Base-by-base conservation (phyloP, 2,113 vertebrate species). In the Colistium nudipinnis region DNA sequence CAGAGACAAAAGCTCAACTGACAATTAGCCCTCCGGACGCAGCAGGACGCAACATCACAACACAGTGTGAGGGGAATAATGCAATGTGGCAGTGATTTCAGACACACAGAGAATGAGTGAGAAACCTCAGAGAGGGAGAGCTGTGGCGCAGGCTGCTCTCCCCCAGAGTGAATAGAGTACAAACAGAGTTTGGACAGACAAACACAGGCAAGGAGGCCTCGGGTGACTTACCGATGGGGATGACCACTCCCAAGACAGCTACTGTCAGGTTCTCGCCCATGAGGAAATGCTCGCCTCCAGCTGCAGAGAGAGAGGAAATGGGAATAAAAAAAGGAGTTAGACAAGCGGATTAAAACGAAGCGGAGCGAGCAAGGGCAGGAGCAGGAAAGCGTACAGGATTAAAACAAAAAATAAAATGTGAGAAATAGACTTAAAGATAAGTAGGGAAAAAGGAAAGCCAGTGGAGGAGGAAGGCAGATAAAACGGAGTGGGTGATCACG, bases 181-280 rank as follows among this genome's bases (percentile, higher is more conserved):
- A 75, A 54, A 70, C 69, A 77, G 16, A 56, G 33, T 57, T 22
- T 30, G 47, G 75, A 66, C 61, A 47, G 45, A 86, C 71, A 65
- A 35, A 48, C 35, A 74, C 51, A 47, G 51, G 77, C 19, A 69
- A 51, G 41, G 25, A 44, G 28, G 47, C 66, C 31, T 31, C 16
- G 0, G 76, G 65, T 41, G 39, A 90, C 96, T 94, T 92, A 98
- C 97, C 96, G 16, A 98, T 94, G 83, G 96, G 98, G 78, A 98
- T 95, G 49, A 97, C 90, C 78, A 98, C 94, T 57, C 97, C 96
- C 81, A 98, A 89, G 71, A 96, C 93, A 36, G 96, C 96, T 65
- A 97, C 95, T 7, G 96, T 97, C 82, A 98, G 91, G 10, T 96
- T 96, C 72, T 96, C 97, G 48, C 94, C 95, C 55, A 98, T 90